phyloP scores from a whole-genome alignment of 2,113 vertebrate species.

The Embiotoca jacksoni region DNA sequence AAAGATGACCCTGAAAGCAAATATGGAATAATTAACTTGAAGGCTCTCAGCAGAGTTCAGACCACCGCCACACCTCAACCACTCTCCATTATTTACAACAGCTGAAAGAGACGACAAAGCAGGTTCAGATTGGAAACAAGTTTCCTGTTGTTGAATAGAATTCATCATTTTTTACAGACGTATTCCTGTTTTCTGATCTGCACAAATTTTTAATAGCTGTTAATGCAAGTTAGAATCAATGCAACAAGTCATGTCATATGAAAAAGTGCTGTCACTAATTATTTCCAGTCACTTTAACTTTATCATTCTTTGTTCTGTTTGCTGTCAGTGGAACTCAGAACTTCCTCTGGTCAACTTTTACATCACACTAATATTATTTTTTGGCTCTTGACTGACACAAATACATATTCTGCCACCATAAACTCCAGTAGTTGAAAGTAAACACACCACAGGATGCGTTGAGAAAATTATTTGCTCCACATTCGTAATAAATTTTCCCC shows the following conservation, averaged over 20 bases:
- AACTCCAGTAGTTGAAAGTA: neutral
- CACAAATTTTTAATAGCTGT: neutral
- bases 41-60: slow-evolving; percentile 11
- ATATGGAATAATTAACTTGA: slow-evolving; percentile 33
- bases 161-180: too few species aligned
- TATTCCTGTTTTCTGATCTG: too few species aligned
- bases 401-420: too few species aligned
- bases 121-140: neutral
- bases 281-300: too few species aligned
- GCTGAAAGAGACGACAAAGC: neutral
- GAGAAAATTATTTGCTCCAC: neutral
- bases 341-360: neutral
- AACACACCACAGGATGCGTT: neutral
- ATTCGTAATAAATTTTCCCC: neutral
- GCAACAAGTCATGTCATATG: too few species aligned
- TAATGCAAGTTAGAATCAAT: neutral
- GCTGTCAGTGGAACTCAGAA: too few species aligned
- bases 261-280: too few species aligned
- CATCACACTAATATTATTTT: neutral
- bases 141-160: neutral
- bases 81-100: slow-evolving; percentile 1
- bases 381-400: neutral
- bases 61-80: neutral
- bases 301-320: too few species aligned
- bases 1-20: slow-evolving; percentile 32